Evolutionary conservation across 1,140 invertebrate genomes (phyloP).

Genomic region (Helicoverpa armigera): DNA sequence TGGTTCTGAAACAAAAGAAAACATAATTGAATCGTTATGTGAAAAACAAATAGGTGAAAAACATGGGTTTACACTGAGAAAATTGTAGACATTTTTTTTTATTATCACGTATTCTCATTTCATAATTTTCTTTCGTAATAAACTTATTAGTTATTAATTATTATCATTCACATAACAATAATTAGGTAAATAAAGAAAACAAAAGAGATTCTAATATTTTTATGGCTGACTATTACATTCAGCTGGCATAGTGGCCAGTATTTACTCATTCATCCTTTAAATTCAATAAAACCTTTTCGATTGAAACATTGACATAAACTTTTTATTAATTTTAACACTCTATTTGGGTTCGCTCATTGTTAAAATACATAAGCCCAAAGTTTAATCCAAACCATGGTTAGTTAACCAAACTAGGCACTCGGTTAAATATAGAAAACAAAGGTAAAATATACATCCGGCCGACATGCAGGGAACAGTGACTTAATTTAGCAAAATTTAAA

Average conservation of each 20-base stretch:
- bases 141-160: too few relatives aligned
- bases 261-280: background rate
- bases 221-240: background rate
- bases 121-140: too few relatives aligned
- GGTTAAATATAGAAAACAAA: background rate
- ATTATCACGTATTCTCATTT: too few relatives aligned
- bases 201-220: background rate
- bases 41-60: background rate
- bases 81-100: too few relatives aligned
- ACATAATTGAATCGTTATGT: background rate
- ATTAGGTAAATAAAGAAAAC: background rate
- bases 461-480: slow-evolving; percentile 18
- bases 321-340: background rate
- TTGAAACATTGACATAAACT: background rate
- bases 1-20: slow-evolving; percentile 56
- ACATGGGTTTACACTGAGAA: background rate
- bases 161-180: background rate
- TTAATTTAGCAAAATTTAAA: slow-evolving; percentile 7
- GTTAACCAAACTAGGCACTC: background rate
- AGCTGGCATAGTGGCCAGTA: background rate
- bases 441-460: slow-evolving; percentile 5
- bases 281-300: slow-evolving; percentile 1
- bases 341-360: background rate
- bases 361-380: background rate
- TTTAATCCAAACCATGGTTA: background rate